These are phyloP conservation scores for Harpagus bidentatus DNA, from an alignment of 2,113 vertebrate species.

Conservation along the genomic window DNA sequence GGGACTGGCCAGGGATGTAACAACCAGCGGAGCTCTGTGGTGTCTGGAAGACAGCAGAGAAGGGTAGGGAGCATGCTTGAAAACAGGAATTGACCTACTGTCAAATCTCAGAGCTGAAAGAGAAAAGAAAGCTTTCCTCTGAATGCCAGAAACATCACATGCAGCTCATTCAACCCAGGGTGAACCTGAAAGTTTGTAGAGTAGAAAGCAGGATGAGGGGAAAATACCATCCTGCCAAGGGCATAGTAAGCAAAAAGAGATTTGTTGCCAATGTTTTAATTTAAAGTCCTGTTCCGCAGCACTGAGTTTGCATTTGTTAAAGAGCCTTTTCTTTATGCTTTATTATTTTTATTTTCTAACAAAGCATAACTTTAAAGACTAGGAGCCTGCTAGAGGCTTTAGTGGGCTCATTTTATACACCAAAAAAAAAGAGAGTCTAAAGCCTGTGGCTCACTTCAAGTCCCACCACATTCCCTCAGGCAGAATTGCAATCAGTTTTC, in stretches of 20 bases:
- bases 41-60: not conserved
- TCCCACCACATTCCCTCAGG: not conserved
- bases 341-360: not conserved
- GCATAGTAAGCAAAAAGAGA: not conserved
- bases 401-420: not conserved
- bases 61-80: not conserved
- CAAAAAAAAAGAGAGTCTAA: not conserved
- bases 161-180: not conserved
- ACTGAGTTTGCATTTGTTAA: not conserved
- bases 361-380: not conserved
- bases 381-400: not conserved
- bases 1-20: not conserved
- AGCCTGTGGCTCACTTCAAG: not conserved
- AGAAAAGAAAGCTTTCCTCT: not conserved
- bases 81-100: not conserved
- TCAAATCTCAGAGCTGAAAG: not conserved
- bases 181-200: not conserved
- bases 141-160: not conserved
- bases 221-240: not conserved
- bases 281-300: not conserved
- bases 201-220: not conserved
- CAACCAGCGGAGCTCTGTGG: not conserved
- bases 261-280: not conserved
- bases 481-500: not conserved
- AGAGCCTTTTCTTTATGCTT: not conserved